phyloP scores from a whole-genome alignment of 1,140 invertebrate genomes.

The Drosophila orosa region DNA sequence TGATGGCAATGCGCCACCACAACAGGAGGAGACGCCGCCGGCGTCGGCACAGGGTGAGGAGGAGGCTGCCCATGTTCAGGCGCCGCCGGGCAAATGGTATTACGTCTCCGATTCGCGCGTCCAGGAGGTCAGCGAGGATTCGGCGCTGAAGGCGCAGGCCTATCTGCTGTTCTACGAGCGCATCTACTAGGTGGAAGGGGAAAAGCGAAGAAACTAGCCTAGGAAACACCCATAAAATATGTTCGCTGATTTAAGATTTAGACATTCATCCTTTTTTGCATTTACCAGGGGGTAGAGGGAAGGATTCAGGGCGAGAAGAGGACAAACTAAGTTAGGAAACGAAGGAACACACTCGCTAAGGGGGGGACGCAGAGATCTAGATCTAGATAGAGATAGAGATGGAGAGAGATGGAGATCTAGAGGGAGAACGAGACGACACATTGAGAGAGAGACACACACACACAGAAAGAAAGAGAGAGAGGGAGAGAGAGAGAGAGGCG shows the following conservation, averaged over 20 bases:
- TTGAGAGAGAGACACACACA: not conserved
- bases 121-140: slow-evolving; percentile 90
- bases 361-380: not conserved
- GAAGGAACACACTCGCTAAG: not conserved
- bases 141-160: slow-evolving; percentile 95
- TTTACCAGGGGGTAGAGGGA: not conserved
- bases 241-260: not conserved
- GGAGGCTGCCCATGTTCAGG: slow-evolving; percentile 84
- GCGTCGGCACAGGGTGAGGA: slow-evolving; percentile 63
- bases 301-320: not conserved
- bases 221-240: not conserved
- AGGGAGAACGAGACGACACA: slow-evolving; percentile 2
- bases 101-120: slow-evolving; percentile 96
- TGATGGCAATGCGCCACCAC: slow-evolving; percentile 35
- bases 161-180: slow-evolving; percentile 99
- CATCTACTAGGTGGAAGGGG: slow-evolving; percentile 86
- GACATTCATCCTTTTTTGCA: not conserved
- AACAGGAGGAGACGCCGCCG: slow-evolving; percentile 58
- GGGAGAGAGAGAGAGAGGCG: not conserved
- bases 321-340: not conserved
- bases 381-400: no score
- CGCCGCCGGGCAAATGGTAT: slow-evolving; percentile 94
- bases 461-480: not conserved
- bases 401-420: not conserved
- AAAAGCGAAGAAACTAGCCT: not conserved